Base-by-base conservation (phyloP, 1,140 invertebrate genomes). In the Drosophila pseudoobscura region DNA sequence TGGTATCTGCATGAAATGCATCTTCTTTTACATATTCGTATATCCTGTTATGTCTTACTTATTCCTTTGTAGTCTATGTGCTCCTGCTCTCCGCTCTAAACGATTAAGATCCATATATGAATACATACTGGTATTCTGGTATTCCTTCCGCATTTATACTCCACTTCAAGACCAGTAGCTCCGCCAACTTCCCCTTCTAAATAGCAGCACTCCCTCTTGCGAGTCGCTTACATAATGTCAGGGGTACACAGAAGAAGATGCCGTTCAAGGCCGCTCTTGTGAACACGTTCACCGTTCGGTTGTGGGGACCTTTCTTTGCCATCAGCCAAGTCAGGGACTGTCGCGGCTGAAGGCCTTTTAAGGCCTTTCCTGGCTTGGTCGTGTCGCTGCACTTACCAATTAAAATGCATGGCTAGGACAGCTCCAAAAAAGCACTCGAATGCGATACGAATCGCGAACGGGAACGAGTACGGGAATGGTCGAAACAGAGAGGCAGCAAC, bases 361-460 rank as follows among this genome's bases (percentile, higher is more conserved):
- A 61, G 59, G 82, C 57, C 54, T 52, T 68, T 61, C 50, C 63
- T 63, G 54, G 35, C 68, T 44, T 49, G 53, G 43, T 70, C 61
- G 47, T 60, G 26, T 58, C 41, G 39, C 51, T 66, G 74, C 65
- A 71, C 52, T 85, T 65, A 64, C 78, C 82, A 85, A 85, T 85
- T 85, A 85, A 85, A 87, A 77, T 78, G 82, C 74, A 56, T 29
- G 63, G 55, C 82, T 82, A 72, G 78, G 82, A 85, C 61, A 75
- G 72, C 61, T 51, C 20, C 61, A 17, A 53, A 71, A 80, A 80
- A 60, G 54, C 63, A 73, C 70, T 78, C 62, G 53, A 68, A 64
- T 80, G 68, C 52, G 78, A 80, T 80, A 54, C 55, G 62, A 53
- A 76, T 80, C 70, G 55, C 44, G 53, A 3, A 9, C 31, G 31